Conservation (phyloP, 1,140 invertebrate genomes). For the Mya arenaria region DNA sequence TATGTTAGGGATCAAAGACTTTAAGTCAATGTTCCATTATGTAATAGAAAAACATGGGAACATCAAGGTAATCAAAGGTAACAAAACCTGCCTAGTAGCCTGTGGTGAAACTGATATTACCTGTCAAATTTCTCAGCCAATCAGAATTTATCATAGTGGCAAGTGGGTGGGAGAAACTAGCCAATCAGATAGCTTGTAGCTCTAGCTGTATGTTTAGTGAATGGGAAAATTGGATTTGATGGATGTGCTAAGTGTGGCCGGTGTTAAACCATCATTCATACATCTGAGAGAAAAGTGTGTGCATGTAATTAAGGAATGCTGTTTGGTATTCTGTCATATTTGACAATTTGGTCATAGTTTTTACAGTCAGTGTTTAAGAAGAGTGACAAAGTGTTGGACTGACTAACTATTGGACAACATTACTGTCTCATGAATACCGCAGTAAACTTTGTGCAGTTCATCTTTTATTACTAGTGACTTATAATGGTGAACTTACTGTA, state of each 20-base stretch:
- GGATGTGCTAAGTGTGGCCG: conserved; percentile 44
- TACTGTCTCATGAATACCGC: neutral
- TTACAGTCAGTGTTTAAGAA: no score
- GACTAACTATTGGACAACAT: neutral
- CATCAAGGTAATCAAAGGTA: conserved; percentile 35
- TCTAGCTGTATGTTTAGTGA: conserved; percentile 7
- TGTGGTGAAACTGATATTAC: neutral
- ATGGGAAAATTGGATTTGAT: conserved; percentile 35
- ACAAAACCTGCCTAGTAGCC: neutral
- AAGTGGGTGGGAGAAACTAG: conserved; percentile 35
- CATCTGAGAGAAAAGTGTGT: conserved; percentile 5
- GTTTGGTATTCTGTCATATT: no score
- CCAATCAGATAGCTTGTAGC: conserved; percentile 23
- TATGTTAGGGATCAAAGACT: conserved; percentile 39
- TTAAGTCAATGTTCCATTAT: conserved; percentile 27
- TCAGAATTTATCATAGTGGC: conserved; percentile 15
- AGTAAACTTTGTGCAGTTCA: neutral
- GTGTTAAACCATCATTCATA: conserved; percentile 48
- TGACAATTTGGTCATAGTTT: no score
- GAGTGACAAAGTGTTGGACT: no score
- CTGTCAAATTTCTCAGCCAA: conserved; percentile 36
- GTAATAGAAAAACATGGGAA: conserved; percentile 41
- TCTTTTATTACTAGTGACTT: conserved; percentile 7
- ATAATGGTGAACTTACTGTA: conserved; percentile 53
- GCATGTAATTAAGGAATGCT: neutral